Evolutionary conservation across 2,888 invertebrate genomes (phyloP).

Genomic region (Spialia ferax): DNA sequence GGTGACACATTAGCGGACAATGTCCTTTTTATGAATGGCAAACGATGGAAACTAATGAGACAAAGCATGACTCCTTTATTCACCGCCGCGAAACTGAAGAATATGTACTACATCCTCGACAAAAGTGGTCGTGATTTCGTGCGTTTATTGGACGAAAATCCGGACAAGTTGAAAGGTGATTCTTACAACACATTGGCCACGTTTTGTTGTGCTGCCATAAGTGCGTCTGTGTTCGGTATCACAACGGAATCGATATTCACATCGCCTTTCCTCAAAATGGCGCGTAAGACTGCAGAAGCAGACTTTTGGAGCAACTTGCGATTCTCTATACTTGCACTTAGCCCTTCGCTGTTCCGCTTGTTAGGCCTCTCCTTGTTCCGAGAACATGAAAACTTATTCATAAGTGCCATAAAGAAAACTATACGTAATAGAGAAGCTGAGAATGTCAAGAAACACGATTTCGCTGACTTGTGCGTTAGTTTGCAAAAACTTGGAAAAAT

Average conservation of each 20-base stretch:
- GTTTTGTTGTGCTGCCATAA: constrained; percentile 54
- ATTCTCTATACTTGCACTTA: constrained; percentile 45
- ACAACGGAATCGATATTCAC: constrained; percentile 57
- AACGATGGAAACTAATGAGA: constrained; percentile 55
- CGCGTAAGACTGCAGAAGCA: constrained; percentile 44
- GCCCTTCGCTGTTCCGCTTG: constrained; percentile 46
- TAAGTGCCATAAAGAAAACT: constrained; percentile 63
- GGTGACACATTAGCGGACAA: constrained; percentile 50
- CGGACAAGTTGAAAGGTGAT: constrained; percentile 51
- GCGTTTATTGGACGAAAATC: constrained; percentile 53
- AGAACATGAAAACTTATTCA: constrained; percentile 62
- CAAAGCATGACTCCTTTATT: constrained; percentile 61
- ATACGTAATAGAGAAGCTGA: constrained; percentile 59
- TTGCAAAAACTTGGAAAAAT: constrained; percentile 63
- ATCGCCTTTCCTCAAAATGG: constrained; percentile 55
- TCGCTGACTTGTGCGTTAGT: constrained; percentile 63
- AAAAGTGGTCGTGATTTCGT: constrained; percentile 51
- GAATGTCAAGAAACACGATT: constrained; percentile 62
- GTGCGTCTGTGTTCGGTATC: constrained; percentile 66
- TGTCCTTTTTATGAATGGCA: constrained; percentile 50
- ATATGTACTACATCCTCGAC: constrained; percentile 54
- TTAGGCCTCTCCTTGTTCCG: constrained; percentile 59
- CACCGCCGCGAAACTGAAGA: constrained; percentile 57
- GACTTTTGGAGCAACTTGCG: constrained; percentile 44
- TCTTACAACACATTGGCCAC: constrained; percentile 47